These are phyloP conservation scores for Oncorhynchus nerka DNA, from an alignment of 2,113 vertebrate genomes.

Conservation along the genomic window DNA sequence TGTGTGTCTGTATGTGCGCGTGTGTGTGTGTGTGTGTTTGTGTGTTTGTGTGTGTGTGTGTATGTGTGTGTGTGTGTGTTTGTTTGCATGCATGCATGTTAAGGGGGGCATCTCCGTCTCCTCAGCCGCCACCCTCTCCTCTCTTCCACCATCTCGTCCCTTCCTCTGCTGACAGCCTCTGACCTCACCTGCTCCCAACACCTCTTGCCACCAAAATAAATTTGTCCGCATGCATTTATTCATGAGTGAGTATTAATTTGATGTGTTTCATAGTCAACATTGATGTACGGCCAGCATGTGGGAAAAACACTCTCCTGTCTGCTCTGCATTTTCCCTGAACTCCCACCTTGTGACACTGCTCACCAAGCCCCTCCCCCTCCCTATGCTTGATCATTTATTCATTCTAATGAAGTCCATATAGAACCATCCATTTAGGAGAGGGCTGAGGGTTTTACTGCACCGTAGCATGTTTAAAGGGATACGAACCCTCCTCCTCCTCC, in stretches of 20 bases:
- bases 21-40: too few species aligned
- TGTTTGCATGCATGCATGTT: too few species aligned
- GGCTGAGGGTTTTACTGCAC: too few species aligned
- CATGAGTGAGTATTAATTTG: slow-evolving; percentile 63
- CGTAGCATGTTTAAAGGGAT: too few species aligned
- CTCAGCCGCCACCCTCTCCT: neutral
- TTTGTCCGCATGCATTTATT: slow-evolving; percentile 70
- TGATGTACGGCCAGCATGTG: slow-evolving; percentile 43
- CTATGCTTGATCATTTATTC: slow-evolving; percentile 48
- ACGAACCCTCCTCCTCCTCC: neutral
- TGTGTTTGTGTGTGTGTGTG: neutral
- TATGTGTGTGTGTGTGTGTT: too few species aligned
- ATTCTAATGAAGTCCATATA: slow-evolving; percentile 49
- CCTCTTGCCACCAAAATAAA: slow-evolving; percentile 45
- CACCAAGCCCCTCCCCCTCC: slow-evolving; percentile 9
- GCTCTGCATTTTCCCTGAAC: slow-evolving; percentile 19
- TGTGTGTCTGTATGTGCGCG: neutral
- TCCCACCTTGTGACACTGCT: neutral
- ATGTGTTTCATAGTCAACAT: slow-evolving; percentile 57
- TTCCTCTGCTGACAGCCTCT: slow-evolving; percentile 43
- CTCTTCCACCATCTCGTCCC: slow-evolving; percentile 19
- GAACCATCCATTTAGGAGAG: neutral
- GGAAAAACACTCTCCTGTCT: slow-evolving; percentile 7
- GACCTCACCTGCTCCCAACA: slow-evolving; percentile 48
- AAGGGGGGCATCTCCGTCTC: neutral